Percentiles rank a stretch among this genome's conserved stretches.
Conservation (phyloP, 1,140 invertebrate species). For the Hycleus phaleratus region DNA sequence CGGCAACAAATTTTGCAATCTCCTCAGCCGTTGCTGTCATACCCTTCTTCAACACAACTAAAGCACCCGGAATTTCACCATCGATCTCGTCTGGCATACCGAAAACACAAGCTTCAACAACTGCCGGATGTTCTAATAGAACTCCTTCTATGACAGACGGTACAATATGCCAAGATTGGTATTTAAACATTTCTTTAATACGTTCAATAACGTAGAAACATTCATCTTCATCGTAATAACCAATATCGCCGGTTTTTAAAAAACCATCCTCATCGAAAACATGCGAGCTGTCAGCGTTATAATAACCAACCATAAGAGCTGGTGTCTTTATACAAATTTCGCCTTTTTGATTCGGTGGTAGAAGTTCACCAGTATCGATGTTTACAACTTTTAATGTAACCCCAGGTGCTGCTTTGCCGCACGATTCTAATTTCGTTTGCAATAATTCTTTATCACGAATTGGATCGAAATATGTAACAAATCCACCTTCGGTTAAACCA, state of each 20-base stretch:
- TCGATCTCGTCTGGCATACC: conserved; percentile 1
- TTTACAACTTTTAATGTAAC: conserved; percentile 27
- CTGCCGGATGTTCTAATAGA: conserved; percentile 49
- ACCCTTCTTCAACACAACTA: conserved; percentile 1
- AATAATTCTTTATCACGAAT: neutral
- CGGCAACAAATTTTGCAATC: conserved; percentile 3
- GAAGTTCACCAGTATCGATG: conserved; percentile 38
- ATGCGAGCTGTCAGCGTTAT: conserved; percentile 53
- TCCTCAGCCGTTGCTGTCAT: neutral
- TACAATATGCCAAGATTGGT: conserved; percentile 46
- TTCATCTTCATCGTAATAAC: conserved; percentile 55
- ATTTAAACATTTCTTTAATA: conserved; percentile 68
- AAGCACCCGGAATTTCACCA: conserved; percentile 1
- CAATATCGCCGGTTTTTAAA: conserved; percentile 61
- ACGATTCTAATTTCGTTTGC: neutral
- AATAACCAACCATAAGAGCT: conserved; percentile 48
- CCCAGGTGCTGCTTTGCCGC: neutral
- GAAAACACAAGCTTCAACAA: conserved; percentile 33
- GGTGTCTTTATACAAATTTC: conserved; percentile 48
- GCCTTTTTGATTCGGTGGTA: conserved; percentile 44
- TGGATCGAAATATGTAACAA: neutral
- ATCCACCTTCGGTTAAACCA: neutral
- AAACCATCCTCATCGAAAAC: conserved; percentile 53
- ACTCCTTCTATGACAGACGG: conserved; percentile 54
- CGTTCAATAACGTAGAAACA: conserved; percentile 59